These are phyloP conservation scores for Gavialis gangeticus DNA, from an alignment of 2,113 vertebrate genomes.

Conservation along the genomic window DNA sequence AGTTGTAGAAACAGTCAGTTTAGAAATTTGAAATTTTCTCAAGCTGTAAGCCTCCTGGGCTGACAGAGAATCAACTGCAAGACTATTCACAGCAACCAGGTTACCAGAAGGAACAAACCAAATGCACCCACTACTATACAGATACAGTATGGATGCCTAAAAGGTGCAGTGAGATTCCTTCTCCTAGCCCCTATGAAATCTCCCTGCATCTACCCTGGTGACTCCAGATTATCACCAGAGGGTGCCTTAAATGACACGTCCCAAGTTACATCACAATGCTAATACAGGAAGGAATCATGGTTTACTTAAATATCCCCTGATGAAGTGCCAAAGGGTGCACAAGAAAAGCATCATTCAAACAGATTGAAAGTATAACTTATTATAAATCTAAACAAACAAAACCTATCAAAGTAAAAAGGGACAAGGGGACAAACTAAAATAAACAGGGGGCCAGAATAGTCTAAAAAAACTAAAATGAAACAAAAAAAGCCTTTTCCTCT, in stretches of 20 bases:
- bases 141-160: too few relatives aligned
- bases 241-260: not conserved
- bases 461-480: not conserved
- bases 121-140: not conserved
- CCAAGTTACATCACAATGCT: not conserved
- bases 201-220: not conserved
- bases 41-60: not conserved
- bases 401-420: not conserved
- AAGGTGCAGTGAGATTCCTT: not conserved
- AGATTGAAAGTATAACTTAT: not conserved
- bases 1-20: too few relatives aligned
- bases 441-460: not conserved
- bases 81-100: not conserved
- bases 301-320: not conserved
- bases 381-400: not conserved
- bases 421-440: not conserved
- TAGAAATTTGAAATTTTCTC: not conserved
- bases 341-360: not conserved
- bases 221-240: not conserved
- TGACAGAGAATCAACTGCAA: not conserved
- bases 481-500: too few relatives aligned
- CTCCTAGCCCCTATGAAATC: not conserved
- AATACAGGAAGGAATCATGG: not conserved
- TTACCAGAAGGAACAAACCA: not conserved
- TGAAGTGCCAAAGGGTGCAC: not conserved